Evolutionary conservation across 2,888 invertebrate species (phyloP).

Genomic region (Philaethria dido): DNA sequence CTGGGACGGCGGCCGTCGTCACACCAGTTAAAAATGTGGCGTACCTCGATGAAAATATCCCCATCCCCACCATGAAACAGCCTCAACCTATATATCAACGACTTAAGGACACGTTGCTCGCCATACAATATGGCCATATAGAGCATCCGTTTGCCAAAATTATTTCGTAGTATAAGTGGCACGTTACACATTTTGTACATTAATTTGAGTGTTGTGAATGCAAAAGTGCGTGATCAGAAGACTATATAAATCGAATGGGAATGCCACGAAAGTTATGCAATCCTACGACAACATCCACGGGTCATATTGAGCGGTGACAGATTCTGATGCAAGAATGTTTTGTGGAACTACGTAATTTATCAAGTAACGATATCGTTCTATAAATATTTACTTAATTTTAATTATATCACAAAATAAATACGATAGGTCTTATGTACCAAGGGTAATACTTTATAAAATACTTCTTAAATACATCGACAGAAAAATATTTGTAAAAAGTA

Average conservation of each 20-base stretch:
- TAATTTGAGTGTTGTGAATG: constrained; percentile 32
- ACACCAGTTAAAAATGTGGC: constrained; percentile 95
- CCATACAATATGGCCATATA: constrained; percentile 95
- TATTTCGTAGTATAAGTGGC: constrained; percentile 61
- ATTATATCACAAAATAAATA: constrained; percentile 16
- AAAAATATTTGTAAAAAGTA: background rate
- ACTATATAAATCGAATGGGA: background rate
- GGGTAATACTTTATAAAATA: background rate
- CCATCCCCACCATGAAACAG: constrained; percentile 90
- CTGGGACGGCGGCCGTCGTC: constrained; percentile 98
- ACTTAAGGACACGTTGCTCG: constrained; percentile 89
- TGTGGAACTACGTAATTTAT: constrained; percentile 27
- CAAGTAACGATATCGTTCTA: constrained; percentile 16
- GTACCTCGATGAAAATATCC: constrained; percentile 87
- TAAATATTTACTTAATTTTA: constrained; percentile 32
- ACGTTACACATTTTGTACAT: constrained; percentile 6
- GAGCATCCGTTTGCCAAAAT: constrained; percentile 91
- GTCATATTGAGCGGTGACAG: constrained; percentile 12
- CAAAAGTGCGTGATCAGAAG: constrained; percentile 20
- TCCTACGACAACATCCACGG: constrained; percentile 14
- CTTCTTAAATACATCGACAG: background rate
- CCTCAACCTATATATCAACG: constrained; percentile 88
- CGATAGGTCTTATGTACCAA: constrained; percentile 8
- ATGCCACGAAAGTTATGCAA: constrained; percentile 13
- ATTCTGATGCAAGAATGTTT: constrained; percentile 21